Base-by-base conservation (phyloP, 2,888 invertebrate species). In the Chrysolina haemoptera region DNA sequence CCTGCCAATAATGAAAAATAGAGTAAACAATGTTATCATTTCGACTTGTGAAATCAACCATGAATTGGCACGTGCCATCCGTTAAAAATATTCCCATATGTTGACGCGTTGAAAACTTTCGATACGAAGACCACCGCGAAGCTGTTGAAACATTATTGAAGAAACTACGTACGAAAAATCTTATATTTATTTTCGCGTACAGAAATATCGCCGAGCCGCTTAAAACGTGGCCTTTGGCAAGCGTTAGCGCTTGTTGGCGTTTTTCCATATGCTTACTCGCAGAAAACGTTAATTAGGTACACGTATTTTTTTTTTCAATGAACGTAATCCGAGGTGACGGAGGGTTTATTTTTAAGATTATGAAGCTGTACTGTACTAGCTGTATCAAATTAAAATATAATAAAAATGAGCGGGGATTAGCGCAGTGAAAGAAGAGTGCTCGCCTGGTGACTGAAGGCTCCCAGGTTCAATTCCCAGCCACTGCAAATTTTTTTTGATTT, bases 111-210 rank as follows among this genome's bases (percentile, higher is more conserved):
- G 43, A 50, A 50, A 50, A 50, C 12, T 50, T n/a, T 9, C n/a
- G 10, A 10, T 50, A n/a, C 9, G 4, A 14, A 22, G 65, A 48
- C 65, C 65, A 50, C 65, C 65, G 65, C 10, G 50, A 35, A n/a
- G 27, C n/a, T 35, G 18, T 27, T 35, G 53, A 67, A 67, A 50
- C 10, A 16, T 11, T 67, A 40, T 67, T 35, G 66, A 43, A 22
- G 50, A 67, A 67, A 66, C 27, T 16, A 27, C 40, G 50, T 50
- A 12, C 20, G 48, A 50, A 50, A 67, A 27, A 53, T 18, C 46
- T 22, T 35, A 20, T 53, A 43, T 67, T 59, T 59, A 67, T 67
- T 67, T 67, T 50, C 46, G 66, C 46, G 22, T 65, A 46, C 43
- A 65, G 20, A 27, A 46, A 65, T 65, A 46, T 65, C 27, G 48